A percentile compares a stretch with the other conserved stretches of the same genome.
Conservation (phyloP, 2,888 invertebrate genomes). For the Watsonalla cultraria region DNA sequence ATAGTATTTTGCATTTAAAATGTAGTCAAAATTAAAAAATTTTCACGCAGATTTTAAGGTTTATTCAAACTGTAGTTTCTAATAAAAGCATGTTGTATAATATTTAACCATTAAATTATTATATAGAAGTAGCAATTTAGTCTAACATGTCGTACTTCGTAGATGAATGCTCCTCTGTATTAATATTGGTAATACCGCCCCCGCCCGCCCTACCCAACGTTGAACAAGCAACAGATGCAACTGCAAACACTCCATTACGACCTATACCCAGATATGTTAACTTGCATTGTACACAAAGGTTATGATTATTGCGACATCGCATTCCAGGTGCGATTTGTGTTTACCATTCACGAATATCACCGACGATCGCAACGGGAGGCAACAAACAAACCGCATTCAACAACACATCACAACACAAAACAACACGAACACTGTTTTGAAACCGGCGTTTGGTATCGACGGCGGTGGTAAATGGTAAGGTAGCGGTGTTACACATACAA, state of each 20-base stretch:
- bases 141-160: too few species aligned
- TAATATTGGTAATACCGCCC: neutral
- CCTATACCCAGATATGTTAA: neutral
- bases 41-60: too few species aligned
- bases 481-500: conserved; percentile 8
- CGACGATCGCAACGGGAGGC: conserved; percentile 8
- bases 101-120: too few species aligned
- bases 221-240: neutral
- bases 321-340: neutral
- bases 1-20: too few species aligned
- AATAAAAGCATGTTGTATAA: too few species aligned
- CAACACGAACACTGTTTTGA: conserved; percentile 19
- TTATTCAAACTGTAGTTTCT: too few species aligned
- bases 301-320: neutral
- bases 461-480: too few species aligned
- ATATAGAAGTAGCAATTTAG: too few species aligned
- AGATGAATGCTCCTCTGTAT: too few species aligned
- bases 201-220: neutral
- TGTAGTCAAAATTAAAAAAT: too few species aligned
- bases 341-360: neutral
- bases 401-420: conserved; percentile 24
- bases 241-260: neutral
- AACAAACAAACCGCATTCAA: conserved; percentile 37
- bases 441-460: conserved; percentile 13
- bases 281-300: neutral